A percentile compares a stretch with the other conserved stretches of the same genome.
These are phyloP conservation scores for Agapornis canus DNA, from an alignment of 2,797 vertebrate species.

Conservation along the genomic window DNA sequence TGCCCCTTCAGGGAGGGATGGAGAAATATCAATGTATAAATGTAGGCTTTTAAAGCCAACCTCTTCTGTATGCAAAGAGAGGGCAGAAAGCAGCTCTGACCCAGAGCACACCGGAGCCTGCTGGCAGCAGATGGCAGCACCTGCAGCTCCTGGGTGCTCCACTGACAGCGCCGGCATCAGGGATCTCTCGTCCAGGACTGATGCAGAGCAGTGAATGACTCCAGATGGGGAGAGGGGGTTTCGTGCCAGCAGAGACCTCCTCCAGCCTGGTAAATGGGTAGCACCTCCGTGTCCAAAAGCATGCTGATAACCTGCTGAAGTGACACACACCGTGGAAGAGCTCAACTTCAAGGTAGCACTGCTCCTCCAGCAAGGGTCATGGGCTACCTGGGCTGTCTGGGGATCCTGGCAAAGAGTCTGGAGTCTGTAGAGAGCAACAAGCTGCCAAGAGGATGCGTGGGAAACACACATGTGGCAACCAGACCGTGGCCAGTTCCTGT, in stretches of 20 bases:
- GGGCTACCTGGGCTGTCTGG: neutral
- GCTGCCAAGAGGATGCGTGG: neutral
- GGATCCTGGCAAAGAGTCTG: neutral
- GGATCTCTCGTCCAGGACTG: neutral
- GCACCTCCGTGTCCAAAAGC: neutral
- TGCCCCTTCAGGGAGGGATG: neutral
- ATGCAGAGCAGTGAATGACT: neutral
- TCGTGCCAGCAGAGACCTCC: neutral
- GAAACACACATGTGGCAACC: neutral
- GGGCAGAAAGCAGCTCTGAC: neutral
- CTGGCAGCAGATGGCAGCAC: slow-evolving; percentile 34
- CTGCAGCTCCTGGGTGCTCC: neutral
- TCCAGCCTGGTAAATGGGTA: neutral
- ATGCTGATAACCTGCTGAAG: neutral
- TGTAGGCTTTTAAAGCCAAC: neutral
- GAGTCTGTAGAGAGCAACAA: neutral
- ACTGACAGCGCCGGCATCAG: neutral
- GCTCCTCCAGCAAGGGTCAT: neutral
- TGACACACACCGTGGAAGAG: neutral
- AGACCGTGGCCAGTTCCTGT: neutral
- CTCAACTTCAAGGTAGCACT: neutral
- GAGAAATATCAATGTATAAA: neutral
- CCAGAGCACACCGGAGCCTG: neutral
- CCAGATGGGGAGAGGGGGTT: neutral
- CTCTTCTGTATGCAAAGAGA: neutral